These are phyloP conservation scores for Halcyon badia DNA, from an alignment of 2,797 vertebrate species.

Conservation along the genomic window DNA sequence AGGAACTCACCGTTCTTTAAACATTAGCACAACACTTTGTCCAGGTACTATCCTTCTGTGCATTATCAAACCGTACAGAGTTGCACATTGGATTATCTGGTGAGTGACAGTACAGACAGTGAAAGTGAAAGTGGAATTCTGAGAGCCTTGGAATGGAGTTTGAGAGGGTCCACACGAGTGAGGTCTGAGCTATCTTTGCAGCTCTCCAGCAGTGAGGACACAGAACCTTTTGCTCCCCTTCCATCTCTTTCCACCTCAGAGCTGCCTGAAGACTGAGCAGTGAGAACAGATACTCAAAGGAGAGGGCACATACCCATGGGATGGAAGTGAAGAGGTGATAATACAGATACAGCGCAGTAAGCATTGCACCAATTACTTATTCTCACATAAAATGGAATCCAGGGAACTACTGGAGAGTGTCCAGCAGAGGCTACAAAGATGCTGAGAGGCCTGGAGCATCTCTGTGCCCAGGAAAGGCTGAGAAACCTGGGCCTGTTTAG, in stretches of 20 bases:
- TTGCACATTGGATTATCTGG: background rate
- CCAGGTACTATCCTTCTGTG: background rate
- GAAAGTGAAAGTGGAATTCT: background rate
- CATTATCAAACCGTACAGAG: background rate
- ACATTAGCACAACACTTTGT: background rate
- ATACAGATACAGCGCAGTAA: rapidly evolving
- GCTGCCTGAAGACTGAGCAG: background rate
- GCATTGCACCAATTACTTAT: background rate
- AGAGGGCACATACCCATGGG: background rate
- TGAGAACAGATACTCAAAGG: background rate
- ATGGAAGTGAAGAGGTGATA: background rate
- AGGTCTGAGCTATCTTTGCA: background rate
- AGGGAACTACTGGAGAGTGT: background rate
- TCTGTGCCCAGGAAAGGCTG: background rate
- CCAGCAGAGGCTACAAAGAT: background rate
- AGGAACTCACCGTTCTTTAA: background rate
- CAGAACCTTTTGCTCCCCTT: background rate
- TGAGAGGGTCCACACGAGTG: background rate
- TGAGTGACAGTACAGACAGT: background rate
- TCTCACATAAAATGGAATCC: background rate
- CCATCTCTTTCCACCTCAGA: background rate
- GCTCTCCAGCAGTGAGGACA: background rate
- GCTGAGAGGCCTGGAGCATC: background rate
- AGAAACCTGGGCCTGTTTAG: background rate
- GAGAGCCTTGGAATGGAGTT: background rate